A percentile compares a stretch with the other conserved stretches of the same genome.
Evolutionary conservation across 2,113 vertebrate genomes (phyloP).

Genomic region (Eretmochelys imbricata): DNA sequence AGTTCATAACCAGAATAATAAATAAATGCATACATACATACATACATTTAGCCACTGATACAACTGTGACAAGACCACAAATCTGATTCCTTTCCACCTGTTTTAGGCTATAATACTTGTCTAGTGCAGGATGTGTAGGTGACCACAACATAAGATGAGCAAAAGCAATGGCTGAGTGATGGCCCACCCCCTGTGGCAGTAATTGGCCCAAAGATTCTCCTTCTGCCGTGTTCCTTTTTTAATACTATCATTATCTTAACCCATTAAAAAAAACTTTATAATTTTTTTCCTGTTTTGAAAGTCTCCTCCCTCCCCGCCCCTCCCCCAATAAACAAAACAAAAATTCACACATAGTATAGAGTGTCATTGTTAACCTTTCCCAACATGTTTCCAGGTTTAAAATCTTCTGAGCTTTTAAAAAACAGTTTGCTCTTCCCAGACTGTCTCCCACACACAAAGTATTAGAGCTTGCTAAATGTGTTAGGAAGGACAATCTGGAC

Average conservation of each 20-base stretch:
- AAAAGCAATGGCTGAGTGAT: not conserved
- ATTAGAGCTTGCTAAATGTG: not conserved
- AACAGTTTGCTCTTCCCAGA: no score
- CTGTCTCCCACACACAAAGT: not conserved
- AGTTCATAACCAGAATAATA: not conserved
- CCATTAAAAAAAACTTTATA: not conserved
- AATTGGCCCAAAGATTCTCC: not conserved
- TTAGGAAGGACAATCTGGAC: not conserved
- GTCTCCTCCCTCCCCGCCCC: not conserved
- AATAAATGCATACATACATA: no score
- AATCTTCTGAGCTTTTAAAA: not conserved
- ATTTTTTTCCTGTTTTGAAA: not conserved
- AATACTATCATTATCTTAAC: not conserved
- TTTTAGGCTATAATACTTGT: not conserved
- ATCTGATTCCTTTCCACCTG: not conserved
- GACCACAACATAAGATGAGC: rapidly evolving
- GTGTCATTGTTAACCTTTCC: not conserved
- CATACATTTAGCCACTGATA: not conserved
- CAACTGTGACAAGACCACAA: not conserved
- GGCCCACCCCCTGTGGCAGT: not conserved
- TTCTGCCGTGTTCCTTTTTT: not conserved
- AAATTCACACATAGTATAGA: not conserved
- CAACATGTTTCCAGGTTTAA: not conserved
- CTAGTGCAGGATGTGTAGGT: not conserved
- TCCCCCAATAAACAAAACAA: not conserved